phyloP scores from a whole-genome alignment of 1,140 invertebrate genomes.

The Gryon sp. region DNA sequence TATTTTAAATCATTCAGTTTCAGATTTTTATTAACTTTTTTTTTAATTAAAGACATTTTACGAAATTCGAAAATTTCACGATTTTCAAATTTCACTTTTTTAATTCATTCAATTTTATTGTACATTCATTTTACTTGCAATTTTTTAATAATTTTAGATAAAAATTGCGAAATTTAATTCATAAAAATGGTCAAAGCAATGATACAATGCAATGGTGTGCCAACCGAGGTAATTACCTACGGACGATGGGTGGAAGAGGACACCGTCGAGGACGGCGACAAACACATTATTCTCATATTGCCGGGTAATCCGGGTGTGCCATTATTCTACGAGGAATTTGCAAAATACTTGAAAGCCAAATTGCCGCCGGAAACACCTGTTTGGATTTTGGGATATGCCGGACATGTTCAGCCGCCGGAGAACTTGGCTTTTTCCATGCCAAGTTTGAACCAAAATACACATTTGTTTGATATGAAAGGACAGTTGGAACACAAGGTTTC shows the following conservation, averaged over 20 bases:
- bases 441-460: conserved; percentile 77
- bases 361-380: conserved; percentile 82
- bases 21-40: no score
- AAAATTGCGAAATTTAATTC: no score
- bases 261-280: conserved; percentile 73
- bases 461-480: conserved; percentile 84
- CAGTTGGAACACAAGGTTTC: conserved; percentile 89
- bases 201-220: conserved; percentile 82
- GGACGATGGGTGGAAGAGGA: conserved; percentile 85
- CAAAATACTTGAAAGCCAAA: conserved; percentile 81
- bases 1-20: no score
- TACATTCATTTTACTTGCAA: no score
- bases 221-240: conserved; percentile 84
- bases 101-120: no score
- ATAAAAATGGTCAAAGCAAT: conserved; percentile 81
- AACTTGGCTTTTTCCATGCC: conserved; percentile 76
- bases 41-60: no score
- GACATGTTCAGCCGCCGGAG: conserved; percentile 82
- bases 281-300: conserved; percentile 81
- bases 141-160: no score
- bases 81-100: no score
- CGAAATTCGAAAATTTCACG: no score
- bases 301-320: conserved; percentile 86
- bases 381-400: conserved; percentile 87
- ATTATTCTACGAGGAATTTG: conserved; percentile 87